phyloP scores from a whole-genome alignment of 2,113 vertebrate species.

The Sebastes schlegelii region DNA sequence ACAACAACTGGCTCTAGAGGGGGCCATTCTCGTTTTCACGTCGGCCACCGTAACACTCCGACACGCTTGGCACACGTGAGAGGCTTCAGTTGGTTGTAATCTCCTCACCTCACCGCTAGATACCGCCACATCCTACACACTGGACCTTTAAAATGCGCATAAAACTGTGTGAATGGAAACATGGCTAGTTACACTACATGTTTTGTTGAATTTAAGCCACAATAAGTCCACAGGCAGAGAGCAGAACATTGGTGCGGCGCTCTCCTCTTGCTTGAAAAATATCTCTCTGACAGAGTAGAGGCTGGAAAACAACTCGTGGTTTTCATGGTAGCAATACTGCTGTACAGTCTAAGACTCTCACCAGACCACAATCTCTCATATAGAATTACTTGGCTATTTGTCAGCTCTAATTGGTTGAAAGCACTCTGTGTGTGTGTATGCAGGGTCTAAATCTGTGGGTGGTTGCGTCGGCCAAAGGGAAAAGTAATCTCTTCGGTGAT shows the following conservation, averaged over 20 bases:
- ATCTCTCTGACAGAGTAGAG: conserved; percentile 44
- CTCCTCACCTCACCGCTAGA: too few species aligned
- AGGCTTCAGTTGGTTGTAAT: too few species aligned
- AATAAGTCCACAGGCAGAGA: conserved; percentile 31
- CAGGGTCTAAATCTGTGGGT: conserved; percentile 33
- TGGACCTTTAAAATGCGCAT: too few species aligned
- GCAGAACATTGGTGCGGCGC: conserved; percentile 10
- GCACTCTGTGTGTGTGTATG: conserved; percentile 17
- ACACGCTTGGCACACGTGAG: too few species aligned
- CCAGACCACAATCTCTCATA: conserved; percentile 61
- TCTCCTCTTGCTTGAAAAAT: conserved; percentile 42
- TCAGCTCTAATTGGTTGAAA: conserved; percentile 54
- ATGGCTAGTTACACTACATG: background rate
- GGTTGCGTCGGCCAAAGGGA: conserved; percentile 36
- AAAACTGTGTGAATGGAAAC: too few species aligned
- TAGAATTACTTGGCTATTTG: conserved; percentile 65
- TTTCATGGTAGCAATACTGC: conserved; percentile 59
- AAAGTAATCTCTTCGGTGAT: conserved; percentile 41
- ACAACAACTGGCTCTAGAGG: too few species aligned
- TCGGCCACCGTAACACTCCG: too few species aligned
- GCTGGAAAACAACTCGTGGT: conserved; percentile 66
- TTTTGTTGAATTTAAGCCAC: conserved; percentile 35
- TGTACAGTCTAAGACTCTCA: conserved; percentile 40
- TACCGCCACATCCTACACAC: too few species aligned
- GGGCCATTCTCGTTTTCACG: too few species aligned